Percentiles rank a stretch among this genome's conserved stretches.
Conservation (phyloP, 37 sponge, comb jelly and placozoan genomes). For the Chondrosia reniformis region DNA sequence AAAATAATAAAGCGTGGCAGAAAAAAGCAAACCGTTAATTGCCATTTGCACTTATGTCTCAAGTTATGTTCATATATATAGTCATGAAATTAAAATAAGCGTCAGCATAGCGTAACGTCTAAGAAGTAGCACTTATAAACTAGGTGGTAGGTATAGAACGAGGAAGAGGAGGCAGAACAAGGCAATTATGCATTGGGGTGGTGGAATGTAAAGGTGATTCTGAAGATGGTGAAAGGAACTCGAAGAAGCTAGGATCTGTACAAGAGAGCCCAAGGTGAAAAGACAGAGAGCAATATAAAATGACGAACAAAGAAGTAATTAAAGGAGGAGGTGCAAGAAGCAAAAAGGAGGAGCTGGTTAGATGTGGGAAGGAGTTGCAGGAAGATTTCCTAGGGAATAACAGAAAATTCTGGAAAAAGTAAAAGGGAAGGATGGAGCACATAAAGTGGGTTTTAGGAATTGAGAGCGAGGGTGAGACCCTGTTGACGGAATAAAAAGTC, state of each 20-base stretch:
- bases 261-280: not conserved
- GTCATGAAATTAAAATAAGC: no score
- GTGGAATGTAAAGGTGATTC: no score
- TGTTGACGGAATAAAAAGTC: not conserved
- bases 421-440: not conserved
- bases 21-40: no score
- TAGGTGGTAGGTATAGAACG: not conserved
- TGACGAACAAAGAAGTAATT: not conserved
- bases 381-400: not conserved
- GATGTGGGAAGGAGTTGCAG: slow-evolving; percentile 5
- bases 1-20: no score
- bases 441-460: not conserved
- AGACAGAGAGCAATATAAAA: not conserved
- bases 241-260: not conserved
- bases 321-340: not conserved
- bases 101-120: no score
- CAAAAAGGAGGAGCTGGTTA: not conserved
- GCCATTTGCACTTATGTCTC: no score
- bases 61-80: no score
- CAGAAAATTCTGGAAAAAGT: not conserved
- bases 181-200: not conserved
- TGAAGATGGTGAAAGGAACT: not conserved
- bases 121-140: not conserved
- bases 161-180: not conserved
- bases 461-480: not conserved